These are phyloP conservation scores for Horisme vitalbata DNA, from an alignment of 2,888 invertebrate genomes.

Conservation along the genomic window DNA sequence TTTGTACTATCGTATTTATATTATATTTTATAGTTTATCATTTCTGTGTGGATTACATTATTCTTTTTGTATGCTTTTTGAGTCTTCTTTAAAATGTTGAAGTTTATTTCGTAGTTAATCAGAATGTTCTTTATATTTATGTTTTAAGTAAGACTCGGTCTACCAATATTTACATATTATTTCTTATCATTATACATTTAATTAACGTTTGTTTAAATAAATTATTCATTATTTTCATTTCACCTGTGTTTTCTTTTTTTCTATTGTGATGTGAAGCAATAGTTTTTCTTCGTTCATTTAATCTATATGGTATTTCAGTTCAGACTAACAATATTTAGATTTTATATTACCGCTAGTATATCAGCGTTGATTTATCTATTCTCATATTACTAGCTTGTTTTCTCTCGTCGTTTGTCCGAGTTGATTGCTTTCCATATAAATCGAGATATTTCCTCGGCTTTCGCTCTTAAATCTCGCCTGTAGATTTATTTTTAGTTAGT, in stretches of 20 bases:
- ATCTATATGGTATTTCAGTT: too few species aligned
- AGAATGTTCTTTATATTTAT: not conserved
- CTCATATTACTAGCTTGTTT: slow-evolving; percentile 9
- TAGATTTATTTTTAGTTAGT: slow-evolving; percentile 22
- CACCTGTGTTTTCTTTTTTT: slow-evolving; percentile 42
- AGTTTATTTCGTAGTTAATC: not conserved
- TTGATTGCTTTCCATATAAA: slow-evolving; percentile 30
- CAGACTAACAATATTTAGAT: not conserved
- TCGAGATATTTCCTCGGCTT: slow-evolving; percentile 31
- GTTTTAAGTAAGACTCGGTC: slow-evolving; percentile 19
- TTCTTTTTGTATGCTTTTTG: slow-evolving; percentile 9
- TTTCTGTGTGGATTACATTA: slow-evolving; percentile 25
- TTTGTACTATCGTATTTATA: slow-evolving; percentile 32
- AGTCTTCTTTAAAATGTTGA: slow-evolving; percentile 15
- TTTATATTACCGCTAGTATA: not conserved
- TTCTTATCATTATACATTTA: slow-evolving; percentile 25
- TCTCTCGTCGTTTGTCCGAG: slow-evolving; percentile 6
- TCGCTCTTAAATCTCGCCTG: slow-evolving; percentile 28
- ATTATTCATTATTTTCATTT: slow-evolving; percentile 38
- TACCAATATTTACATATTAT: slow-evolving; percentile 16
- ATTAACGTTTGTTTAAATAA: slow-evolving; percentile 34
- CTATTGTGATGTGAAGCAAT: not conserved
- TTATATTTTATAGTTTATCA: slow-evolving; percentile 14
- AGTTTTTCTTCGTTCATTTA: too few species aligned
- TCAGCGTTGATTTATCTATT: slow-evolving; percentile 2